Conservation (phyloP, 2,888 invertebrate species). For the Galerucella nymphaeae region DNA sequence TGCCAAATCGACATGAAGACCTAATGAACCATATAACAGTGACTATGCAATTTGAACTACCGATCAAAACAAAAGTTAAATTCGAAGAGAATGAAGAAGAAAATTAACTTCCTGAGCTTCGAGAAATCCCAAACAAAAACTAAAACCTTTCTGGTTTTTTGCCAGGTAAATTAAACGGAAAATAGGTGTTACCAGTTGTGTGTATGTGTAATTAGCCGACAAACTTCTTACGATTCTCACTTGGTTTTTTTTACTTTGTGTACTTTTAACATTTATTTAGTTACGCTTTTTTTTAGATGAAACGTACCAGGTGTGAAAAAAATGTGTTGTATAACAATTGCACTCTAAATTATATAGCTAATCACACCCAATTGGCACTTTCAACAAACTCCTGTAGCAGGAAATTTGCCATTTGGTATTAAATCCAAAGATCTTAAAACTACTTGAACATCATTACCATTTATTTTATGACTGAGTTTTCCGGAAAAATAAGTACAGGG, state of each 20-base stretch:
- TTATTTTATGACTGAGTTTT: too few species aligned
- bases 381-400: too few species aligned
- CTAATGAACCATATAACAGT: constrained; percentile 3
- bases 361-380: too few species aligned
- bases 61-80: constrained; percentile 2
- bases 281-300: neutral
- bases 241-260: neutral
- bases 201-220: constrained; percentile 13
- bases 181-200: constrained; percentile 2
- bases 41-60: constrained; percentile 2
- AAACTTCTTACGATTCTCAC: neutral
- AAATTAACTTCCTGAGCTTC: constrained; percentile 7
- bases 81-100: neutral
- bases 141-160: neutral
- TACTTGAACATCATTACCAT: too few species aligned
- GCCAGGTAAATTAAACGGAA: neutral
- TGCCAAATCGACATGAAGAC: constrained; percentile 2
- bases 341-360: neutral
- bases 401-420: too few species aligned
- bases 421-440: too few species aligned
- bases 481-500: too few species aligned
- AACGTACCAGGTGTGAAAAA: neutral
- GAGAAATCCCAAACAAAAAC: neutral
- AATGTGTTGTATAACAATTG: neutral
- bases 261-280: neutral